These are phyloP conservation scores for Halcyon senegalensis DNA, from an alignment of 2,113 vertebrate species.

Conservation along the genomic window DNA sequence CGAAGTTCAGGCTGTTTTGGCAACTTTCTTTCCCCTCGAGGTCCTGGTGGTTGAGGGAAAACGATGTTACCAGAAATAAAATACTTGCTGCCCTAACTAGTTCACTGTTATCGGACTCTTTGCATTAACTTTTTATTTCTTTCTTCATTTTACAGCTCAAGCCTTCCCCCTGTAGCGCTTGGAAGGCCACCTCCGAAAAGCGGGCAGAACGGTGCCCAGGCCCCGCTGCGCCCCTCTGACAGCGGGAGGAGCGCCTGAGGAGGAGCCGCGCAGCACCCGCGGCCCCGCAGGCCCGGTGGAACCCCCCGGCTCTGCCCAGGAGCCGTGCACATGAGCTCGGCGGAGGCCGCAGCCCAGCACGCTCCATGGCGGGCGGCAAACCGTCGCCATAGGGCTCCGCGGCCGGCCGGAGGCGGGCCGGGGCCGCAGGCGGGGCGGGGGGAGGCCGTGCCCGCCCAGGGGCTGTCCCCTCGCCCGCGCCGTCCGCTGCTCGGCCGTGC, in stretches of 20 bases:
- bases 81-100: accelerated
- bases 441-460: not conserved
- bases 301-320: accelerated
- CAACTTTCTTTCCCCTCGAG: not conserved
- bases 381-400: not conserved
- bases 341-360: accelerated
- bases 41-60: accelerated
- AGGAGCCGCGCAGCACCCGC: not conserved
- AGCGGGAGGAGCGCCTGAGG: too few relatives aligned
- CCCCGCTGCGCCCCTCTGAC: too few relatives aligned
- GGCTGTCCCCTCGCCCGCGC: not conserved
- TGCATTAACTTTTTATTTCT: not conserved
- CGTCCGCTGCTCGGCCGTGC: not conserved
- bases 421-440: not conserved
- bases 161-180: not conserved
- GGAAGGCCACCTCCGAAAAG: too few relatives aligned
- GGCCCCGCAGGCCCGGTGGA: accelerated
- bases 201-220: too few relatives aligned
- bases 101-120: accelerated
- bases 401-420: not conserved
- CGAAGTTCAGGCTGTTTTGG: not conserved
- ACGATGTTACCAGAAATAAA: accelerated
- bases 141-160: not conserved
- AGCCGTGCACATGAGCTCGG: accelerated
- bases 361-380: accelerated